Percentiles rank a stretch among this genome's conserved stretches.
Conservation (phyloP, 2,797 vertebrate species). For the Mus caroli region DNA sequence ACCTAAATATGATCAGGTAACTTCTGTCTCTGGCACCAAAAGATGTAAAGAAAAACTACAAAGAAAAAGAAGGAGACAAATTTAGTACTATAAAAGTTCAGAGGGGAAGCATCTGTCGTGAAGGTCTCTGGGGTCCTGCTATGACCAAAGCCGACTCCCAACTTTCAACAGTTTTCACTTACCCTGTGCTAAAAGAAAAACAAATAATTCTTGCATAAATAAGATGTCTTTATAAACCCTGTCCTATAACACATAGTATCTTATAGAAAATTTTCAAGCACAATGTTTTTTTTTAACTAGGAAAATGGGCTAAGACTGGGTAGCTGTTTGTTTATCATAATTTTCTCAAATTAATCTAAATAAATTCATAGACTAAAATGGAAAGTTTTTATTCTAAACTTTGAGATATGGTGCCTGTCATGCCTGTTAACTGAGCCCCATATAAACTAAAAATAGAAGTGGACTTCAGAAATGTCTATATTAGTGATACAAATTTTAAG, state of each 20-base stretch:
- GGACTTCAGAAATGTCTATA: not conserved
- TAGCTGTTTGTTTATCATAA: constrained; percentile 34
- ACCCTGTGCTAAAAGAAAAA: constrained; percentile 35
- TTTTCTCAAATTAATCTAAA: constrained; percentile 61
- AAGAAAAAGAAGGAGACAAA: constrained; percentile 57
- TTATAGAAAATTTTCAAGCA: constrained; percentile 13
- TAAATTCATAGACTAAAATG: not conserved
- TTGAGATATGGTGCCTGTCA: not conserved
- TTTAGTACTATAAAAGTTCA: constrained; percentile 23
- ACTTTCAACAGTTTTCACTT: constrained; percentile 16
- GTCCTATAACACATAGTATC: constrained; percentile 14
- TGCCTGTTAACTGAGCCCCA: not conserved
- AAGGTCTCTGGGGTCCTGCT: not conserved
- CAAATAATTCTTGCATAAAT: not conserved
- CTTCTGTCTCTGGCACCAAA: constrained; percentile 96
- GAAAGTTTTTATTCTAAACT: constrained; percentile 50
- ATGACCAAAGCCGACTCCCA: not conserved
- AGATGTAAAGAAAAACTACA: constrained; percentile 96
- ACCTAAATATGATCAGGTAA: constrained; percentile 93
- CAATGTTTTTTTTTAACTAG: not conserved
- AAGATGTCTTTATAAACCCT: constrained; percentile 7
- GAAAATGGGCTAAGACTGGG: constrained; percentile 17
- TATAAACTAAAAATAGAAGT: constrained; percentile 19
- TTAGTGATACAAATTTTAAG: constrained; percentile 63
- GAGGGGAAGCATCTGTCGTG: not conserved